Conservation (phyloP, 2,797 vertebrate species). For the Hoplostethus atlanticus region DNA sequence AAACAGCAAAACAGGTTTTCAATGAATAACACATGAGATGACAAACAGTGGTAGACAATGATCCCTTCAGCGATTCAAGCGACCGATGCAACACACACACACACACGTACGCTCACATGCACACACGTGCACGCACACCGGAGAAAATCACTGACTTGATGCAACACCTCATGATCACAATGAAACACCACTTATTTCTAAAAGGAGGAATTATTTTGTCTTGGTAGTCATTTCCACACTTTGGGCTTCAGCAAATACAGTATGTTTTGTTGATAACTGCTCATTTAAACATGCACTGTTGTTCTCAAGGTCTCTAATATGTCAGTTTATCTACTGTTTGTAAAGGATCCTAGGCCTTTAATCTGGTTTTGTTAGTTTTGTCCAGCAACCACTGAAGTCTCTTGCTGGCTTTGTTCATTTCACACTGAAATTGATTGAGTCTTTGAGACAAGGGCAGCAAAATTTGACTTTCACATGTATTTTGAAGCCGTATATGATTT, state of each 20-base stretch:
- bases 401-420: no score
- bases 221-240: constrained; percentile 39
- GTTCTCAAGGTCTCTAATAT: constrained; percentile 67
- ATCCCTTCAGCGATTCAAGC: constrained; percentile 53
- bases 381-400: background rate
- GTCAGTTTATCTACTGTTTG: constrained; percentile 58
- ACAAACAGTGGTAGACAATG: constrained; percentile 68
- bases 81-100: constrained; percentile 26
- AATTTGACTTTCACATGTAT: background rate
- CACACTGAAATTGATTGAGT: no score
- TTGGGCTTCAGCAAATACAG: constrained; percentile 43
- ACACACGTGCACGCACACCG: constrained; percentile 26
- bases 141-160: constrained; percentile 41
- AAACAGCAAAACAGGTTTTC: constrained; percentile 76
- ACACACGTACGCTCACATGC: constrained; percentile 19
- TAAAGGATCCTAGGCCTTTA: constrained; percentile 40
- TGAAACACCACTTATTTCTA: constrained; percentile 42
- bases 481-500: constrained; percentile 4
- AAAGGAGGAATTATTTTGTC: constrained; percentile 32
- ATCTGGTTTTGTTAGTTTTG: constrained; percentile 35
- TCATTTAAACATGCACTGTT: constrained; percentile 64
- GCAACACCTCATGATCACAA: constrained; percentile 50
- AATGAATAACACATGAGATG: constrained; percentile 83
- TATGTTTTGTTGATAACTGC: constrained; percentile 66
- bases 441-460: background rate